phyloP scores from a whole-genome alignment of 2,113 vertebrate species.

The Cricetomys ansorgei region DNA sequence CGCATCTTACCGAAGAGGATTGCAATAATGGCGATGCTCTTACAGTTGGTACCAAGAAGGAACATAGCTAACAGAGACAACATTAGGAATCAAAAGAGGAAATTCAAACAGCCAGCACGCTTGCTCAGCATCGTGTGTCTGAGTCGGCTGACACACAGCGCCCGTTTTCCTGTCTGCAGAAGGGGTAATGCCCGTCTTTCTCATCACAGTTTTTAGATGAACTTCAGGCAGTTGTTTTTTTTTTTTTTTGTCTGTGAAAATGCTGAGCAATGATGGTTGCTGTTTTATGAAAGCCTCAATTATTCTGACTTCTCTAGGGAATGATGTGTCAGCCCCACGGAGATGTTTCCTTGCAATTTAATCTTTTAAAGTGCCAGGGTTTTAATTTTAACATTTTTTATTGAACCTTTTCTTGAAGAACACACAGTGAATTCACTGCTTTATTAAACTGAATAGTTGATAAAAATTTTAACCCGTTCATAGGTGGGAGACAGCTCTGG shows the following conservation, averaged over 20 bases:
- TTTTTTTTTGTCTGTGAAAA: slow-evolving; percentile 42
- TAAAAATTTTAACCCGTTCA: not conserved
- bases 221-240: not conserved
- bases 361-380: slow-evolving; percentile 47
- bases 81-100: not conserved
- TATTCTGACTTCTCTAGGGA: slow-evolving; percentile 55
- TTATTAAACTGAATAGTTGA: not conserved
- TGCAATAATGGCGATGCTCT: not conserved
- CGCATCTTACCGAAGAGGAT: not conserved
- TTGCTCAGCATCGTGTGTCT: not conserved
- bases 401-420: slow-evolving; percentile 54
- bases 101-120: not conserved
- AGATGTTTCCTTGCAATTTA: slow-evolving; percentile 65
- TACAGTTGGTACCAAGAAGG: not conserved
- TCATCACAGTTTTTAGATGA: not conserved
- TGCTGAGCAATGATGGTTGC: not conserved
- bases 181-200: not conserved
- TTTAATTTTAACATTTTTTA: slow-evolving; percentile 70
- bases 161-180: not conserved
- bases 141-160: not conserved
- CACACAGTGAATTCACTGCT: not conserved
- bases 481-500: not conserved
- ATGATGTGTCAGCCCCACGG: slow-evolving; percentile 21
- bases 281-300: slow-evolving; percentile 40
- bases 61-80: not conserved